Evolutionary conservation across 1,140 invertebrate species (phyloP).

Genomic region (Sipha flava): DNA sequence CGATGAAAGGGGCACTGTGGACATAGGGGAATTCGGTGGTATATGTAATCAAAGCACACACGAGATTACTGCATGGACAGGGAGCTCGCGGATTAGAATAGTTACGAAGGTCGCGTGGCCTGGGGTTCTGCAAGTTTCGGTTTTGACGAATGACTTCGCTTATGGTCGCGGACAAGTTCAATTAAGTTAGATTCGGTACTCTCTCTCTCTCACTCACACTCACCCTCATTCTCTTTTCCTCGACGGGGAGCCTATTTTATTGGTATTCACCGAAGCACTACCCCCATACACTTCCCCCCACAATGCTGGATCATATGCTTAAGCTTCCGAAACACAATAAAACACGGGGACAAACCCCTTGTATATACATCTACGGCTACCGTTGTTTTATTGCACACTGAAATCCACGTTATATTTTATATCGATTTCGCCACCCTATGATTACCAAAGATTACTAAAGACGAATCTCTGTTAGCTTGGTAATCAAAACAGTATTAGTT

Average conservation of each 20-base stretch:
- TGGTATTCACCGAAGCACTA: background rate
- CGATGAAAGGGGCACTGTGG: background rate
- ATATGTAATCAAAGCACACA: slow-evolving; percentile 9
- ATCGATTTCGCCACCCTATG: background rate
- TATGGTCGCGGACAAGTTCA: slow-evolving; percentile 29
- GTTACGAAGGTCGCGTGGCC: background rate
- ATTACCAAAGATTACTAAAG: too few relatives aligned
- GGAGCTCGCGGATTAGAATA: background rate
- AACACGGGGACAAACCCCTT: background rate
- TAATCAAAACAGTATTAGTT: too few relatives aligned
- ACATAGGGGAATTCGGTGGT: background rate
- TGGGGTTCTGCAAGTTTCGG: background rate
- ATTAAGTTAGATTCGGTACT: slow-evolving; percentile 1
- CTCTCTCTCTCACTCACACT: background rate
- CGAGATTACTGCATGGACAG: background rate
- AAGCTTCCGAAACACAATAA: slow-evolving; percentile 26
- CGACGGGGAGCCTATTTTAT: slow-evolving; percentile 14
- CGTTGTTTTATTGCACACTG: slow-evolving; percentile 30
- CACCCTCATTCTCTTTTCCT: background rate
- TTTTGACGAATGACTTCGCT: slow-evolving; percentile 32
- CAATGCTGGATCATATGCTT: background rate
- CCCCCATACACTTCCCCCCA: background rate
- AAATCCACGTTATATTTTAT: slow-evolving; percentile 33
- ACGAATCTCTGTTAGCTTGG: too few relatives aligned
- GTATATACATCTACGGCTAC: slow-evolving; percentile 31